Conservation (phyloP, 2,113 vertebrate genomes). For the Anarrhichthys ocellatus region DNA sequence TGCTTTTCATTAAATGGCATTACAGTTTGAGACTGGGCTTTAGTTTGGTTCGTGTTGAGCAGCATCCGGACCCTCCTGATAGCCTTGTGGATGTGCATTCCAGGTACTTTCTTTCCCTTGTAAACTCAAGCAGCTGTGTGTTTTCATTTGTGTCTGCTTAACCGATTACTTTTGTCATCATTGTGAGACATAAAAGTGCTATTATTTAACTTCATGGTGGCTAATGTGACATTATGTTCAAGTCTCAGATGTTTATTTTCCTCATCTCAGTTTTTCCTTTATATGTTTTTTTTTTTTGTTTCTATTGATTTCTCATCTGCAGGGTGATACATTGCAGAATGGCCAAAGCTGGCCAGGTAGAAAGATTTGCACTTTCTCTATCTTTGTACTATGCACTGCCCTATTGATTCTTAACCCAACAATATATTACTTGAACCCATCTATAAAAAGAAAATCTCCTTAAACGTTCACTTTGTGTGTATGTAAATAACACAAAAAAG, state of each 20-base stretch:
- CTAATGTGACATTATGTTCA: slow-evolving; percentile 87
- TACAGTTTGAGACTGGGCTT: slow-evolving; percentile 12
- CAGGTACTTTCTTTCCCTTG: slow-evolving; percentile 91
- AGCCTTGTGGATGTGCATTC: slow-evolving; percentile 98
- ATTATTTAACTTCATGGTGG: slow-evolving; percentile 89
- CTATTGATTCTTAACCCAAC: slow-evolving; percentile 99
- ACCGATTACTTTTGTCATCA: slow-evolving; percentile 79
- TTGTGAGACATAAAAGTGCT: slow-evolving; percentile 89
- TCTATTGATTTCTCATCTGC: slow-evolving; percentile 83
- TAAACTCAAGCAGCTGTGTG: slow-evolving; percentile 65
- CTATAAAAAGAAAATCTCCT: slow-evolving; percentile 86
- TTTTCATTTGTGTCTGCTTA: slow-evolving; percentile 54
- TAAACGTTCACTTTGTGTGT: slow-evolving; percentile 92
- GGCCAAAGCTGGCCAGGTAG: slow-evolving; percentile 88
- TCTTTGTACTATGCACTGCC: slow-evolving; percentile 99
- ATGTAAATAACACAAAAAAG: slow-evolving; percentile 94
- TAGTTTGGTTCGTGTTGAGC: slow-evolving; percentile 46
- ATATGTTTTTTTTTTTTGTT: slow-evolving; percentile 7
- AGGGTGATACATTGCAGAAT: slow-evolving; percentile 87
- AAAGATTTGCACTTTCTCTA: slow-evolving; percentile 99
- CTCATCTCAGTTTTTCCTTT: slow-evolving; percentile 67
- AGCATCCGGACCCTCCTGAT: slow-evolving; percentile 58
- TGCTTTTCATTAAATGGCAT: slow-evolving; percentile 29
- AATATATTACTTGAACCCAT: slow-evolving; percentile 99
- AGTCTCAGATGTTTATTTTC: slow-evolving; percentile 79